A percentile compares a stretch with the other conserved stretches of the same genome.
Conservation (phyloP, 1,140 invertebrate species). For the Trichonephila clavata region DNA sequence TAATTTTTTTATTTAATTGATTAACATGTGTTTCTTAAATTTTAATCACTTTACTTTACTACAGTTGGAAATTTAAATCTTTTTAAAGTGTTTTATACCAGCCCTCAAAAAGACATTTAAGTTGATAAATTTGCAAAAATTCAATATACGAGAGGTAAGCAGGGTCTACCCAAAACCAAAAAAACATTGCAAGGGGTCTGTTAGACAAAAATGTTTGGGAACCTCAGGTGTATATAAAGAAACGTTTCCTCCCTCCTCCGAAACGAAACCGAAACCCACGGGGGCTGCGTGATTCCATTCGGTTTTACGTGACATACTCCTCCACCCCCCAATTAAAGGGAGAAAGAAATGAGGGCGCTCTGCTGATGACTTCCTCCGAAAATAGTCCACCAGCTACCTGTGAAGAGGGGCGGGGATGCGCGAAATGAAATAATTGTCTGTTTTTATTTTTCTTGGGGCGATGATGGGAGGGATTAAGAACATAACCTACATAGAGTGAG, state of each 20-base stretch:
- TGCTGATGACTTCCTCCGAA: conserved; percentile 61
- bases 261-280: conserved; percentile 7
- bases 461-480: conserved; percentile 2
- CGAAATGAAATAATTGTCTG: conserved; percentile 48
- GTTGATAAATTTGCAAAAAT: too few relatives aligned
- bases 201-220: too few relatives aligned
- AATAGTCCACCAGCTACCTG: conserved; percentile 51
- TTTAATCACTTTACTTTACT: too few relatives aligned
- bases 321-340: conserved; percentile 35
- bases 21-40: too few relatives aligned
- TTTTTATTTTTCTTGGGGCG: conserved; percentile 8
- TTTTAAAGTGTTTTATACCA: too few relatives aligned
- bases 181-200: too few relatives aligned
- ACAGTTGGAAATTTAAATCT: too few relatives aligned
- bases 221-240: not conserved
- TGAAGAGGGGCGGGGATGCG: not conserved
- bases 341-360: conserved; percentile 41
- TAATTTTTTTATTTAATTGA: too few relatives aligned
- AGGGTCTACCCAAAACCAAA: too few relatives aligned
- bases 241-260: not conserved
- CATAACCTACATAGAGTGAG: not conserved
- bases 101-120: too few relatives aligned
- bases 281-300: conserved; percentile 22
- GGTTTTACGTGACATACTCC: not conserved
- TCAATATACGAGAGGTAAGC: too few relatives aligned